These are phyloP conservation scores for Lepidochrysops patricia DNA, from an alignment of 2,888 invertebrate genomes.

Conservation along the genomic window DNA sequence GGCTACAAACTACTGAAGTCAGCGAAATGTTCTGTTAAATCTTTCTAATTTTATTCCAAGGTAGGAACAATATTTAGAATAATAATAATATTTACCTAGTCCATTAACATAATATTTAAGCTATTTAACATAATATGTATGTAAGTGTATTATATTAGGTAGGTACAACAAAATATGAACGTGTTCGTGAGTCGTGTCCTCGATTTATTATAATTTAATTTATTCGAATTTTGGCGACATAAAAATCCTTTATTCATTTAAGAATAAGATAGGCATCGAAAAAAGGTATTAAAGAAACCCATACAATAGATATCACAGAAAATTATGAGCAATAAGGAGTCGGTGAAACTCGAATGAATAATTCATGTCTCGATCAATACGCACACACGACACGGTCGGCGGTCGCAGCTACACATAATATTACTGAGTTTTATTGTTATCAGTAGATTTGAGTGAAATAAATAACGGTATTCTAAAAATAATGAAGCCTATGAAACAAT, in stretches of 20 bases:
- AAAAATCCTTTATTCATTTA: background rate
- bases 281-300: background rate
- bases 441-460: constrained; percentile 5
- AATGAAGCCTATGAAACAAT: too few species aligned
- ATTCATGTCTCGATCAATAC: constrained; percentile 28
- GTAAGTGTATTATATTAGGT: too few species aligned
- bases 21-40: background rate
- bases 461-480: too few species aligned
- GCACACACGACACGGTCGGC: constrained; percentile 18
- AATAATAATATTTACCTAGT: too few species aligned
- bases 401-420: constrained; percentile 13
- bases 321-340: constrained; percentile 26
- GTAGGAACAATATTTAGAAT: too few species aligned
- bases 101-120: too few species aligned
- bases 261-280: background rate
- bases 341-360: constrained; percentile 26
- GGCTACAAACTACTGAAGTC: background rate
- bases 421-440: too few species aligned
- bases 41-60: background rate
- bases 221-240: background rate
- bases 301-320: constrained; percentile 7
- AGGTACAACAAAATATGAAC: too few species aligned
- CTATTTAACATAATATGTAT: too few species aligned
- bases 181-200: too few species aligned
- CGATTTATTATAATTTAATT: background rate